These are phyloP conservation scores for Pyralis farinalis DNA, from an alignment of 2,888 invertebrate genomes.

Conservation along the genomic window DNA sequence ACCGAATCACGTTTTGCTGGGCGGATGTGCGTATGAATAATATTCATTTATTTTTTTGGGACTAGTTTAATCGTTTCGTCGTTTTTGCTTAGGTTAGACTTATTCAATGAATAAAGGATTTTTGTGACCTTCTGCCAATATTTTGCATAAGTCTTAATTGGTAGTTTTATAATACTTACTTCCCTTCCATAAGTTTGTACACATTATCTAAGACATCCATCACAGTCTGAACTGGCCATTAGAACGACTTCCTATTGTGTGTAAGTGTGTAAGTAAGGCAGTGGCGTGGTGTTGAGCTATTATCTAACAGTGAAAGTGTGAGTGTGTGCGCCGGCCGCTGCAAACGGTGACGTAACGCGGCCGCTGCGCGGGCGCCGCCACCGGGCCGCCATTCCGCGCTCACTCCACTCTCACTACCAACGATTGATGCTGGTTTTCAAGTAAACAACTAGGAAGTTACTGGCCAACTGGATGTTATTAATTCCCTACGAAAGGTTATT, in stretches of 20 bases:
- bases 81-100: neutral
- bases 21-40: neutral
- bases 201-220: slow-evolving; percentile 31
- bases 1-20: too few species aligned
- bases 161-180: neutral
- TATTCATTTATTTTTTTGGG: neutral
- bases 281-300: slow-evolving; percentile 60
- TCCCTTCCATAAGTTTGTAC: neutral
- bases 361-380: slow-evolving; percentile 34
- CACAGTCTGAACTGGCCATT: slow-evolving; percentile 36
- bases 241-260: slow-evolving; percentile 65
- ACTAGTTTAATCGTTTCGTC: neutral
- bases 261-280: slow-evolving; percentile 76
- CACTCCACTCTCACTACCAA: slow-evolving; percentile 62
- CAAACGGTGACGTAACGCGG: slow-evolving; percentile 57
- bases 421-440: slow-evolving; percentile 55
- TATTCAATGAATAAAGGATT: neutral
- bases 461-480: slow-evolving; percentile 41
- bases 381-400: too few species aligned
- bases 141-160: too few species aligned
- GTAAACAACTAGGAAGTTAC: slow-evolving; percentile 63
- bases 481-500: slow-evolving; percentile 33
- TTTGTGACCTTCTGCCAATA: slow-evolving; percentile 1
- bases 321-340: slow-evolving; percentile 60
- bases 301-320: slow-evolving; percentile 79